Percentiles rank a stretch among this genome's conserved stretches.
These are phyloP conservation scores for Thunnus thynnus DNA, from an alignment of 2,113 vertebrate genomes.

Conservation along the genomic window DNA sequence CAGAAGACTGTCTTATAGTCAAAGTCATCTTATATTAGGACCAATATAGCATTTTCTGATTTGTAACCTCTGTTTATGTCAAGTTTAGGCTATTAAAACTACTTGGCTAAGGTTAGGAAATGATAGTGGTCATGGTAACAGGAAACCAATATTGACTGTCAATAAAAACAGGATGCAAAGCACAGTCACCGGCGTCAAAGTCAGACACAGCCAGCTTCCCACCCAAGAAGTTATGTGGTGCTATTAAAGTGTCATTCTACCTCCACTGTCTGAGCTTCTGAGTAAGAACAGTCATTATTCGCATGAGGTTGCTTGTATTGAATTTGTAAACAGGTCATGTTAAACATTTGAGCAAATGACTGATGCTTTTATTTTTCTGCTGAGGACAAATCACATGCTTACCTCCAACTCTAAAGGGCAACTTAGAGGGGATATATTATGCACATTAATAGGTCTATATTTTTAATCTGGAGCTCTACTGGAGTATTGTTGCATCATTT, in stretches of 20 bases:
- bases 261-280: too few relatives aligned
- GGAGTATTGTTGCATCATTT: too few relatives aligned
- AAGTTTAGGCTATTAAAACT: not conserved
- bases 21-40: not conserved
- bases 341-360: not conserved
- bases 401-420: not conserved
- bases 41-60: not conserved
- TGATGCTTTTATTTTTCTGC: not conserved
- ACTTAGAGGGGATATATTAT: not conserved
- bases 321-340: too few relatives aligned
- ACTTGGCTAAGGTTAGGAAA: not conserved
- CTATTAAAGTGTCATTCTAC: too few relatives aligned
- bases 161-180: too few relatives aligned
- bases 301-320: too few relatives aligned
- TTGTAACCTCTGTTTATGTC: too few relatives aligned
- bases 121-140: not conserved
- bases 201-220: not conserved
- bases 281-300: too few relatives aligned
- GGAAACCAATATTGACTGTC: too few relatives aligned
- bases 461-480: too few relatives aligned
- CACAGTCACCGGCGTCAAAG: too few relatives aligned
- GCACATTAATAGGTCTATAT: too few relatives aligned
- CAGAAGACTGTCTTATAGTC: not conserved
- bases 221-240: not conserved
- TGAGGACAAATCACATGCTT: not conserved